Evolutionary conservation across 2,113 vertebrate genomes (phyloP).

Genomic region (Solea solea): DNA sequence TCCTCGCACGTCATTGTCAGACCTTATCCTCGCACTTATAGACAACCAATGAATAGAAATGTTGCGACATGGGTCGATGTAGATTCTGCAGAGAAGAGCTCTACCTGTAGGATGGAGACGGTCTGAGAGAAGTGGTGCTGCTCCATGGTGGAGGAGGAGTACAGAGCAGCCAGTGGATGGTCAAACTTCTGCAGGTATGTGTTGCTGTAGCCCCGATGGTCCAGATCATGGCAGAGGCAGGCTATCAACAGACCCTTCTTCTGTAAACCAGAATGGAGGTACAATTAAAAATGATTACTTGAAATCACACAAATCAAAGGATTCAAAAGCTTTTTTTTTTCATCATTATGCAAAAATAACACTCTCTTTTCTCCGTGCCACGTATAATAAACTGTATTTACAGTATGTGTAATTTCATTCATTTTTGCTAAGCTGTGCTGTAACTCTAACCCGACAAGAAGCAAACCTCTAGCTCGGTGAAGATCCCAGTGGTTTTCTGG

Average conservation of each 20-base stretch:
- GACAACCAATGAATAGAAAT: not conserved
- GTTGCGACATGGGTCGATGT: not conserved
- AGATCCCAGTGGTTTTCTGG: conserved; percentile 88
- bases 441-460: conserved; percentile 5
- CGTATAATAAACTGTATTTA: too few relatives aligned
- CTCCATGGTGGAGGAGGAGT: conserved; percentile 99
- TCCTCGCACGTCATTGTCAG: not conserved
- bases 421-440: not conserved
- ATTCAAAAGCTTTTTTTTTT: too few relatives aligned
- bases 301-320: not conserved
- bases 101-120: conserved; percentile 98
- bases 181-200: conserved; percentile 99
- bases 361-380: too few relatives aligned
- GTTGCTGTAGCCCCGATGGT: conserved; percentile 97
- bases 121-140: conserved; percentile 99
- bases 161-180: conserved; percentile 95
- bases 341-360: too few relatives aligned
- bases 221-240: conserved; percentile 97
- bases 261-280: conserved; percentile 70
- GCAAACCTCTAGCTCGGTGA: conserved; percentile 94
- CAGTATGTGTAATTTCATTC: not conserved
- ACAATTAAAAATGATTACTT: not conserved
- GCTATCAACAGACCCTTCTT: conserved; percentile 94
- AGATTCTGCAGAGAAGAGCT: conserved; percentile 57
- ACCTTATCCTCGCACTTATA: too few relatives aligned